These are phyloP conservation scores for Sitophilus oryzae DNA, from an alignment of 1,140 invertebrate species.

Conservation along the genomic window DNA sequence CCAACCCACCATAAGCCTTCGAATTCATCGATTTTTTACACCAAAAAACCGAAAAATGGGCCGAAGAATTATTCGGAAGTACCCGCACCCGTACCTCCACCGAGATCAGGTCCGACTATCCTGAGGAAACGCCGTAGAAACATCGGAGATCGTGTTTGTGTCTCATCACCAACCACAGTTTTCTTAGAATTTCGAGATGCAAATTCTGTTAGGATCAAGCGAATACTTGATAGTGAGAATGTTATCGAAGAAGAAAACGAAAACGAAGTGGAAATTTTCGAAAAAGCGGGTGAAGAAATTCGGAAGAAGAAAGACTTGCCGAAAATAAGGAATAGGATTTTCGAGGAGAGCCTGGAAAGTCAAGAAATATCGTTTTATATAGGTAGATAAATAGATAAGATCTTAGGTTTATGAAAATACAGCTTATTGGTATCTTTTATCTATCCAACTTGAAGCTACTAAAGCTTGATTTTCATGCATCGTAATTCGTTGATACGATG, in stretches of 20 bases:
- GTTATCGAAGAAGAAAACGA: slow-evolving; percentile 4
- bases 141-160: slow-evolving; percentile 38
- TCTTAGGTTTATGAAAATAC: too few relatives aligned
- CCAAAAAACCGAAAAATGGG: slow-evolving; percentile 6
- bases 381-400: slow-evolving; percentile 26
- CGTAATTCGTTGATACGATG: too few relatives aligned
- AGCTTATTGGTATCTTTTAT: too few relatives aligned
- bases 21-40: slow-evolving; percentile 16
- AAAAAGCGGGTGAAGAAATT: slow-evolving; percentile 20
- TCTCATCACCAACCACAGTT: slow-evolving; percentile 36
- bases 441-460: too few relatives aligned
- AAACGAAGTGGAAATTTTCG: slow-evolving; percentile 20
- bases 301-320: slow-evolving; percentile 28
- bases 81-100: slow-evolving; percentile 30
- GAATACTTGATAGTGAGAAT: slow-evolving; percentile 4
- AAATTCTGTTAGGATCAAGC: slow-evolving; percentile 2
- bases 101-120: slow-evolving; percentile 32
- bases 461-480: too few relatives aligned
- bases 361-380: slow-evolving; percentile 37
- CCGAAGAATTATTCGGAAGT: background rate
- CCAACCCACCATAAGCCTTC: slow-evolving; percentile 24
- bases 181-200: slow-evolving; percentile 22
- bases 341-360: slow-evolving; percentile 35
- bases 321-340: slow-evolving; percentile 32
- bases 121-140: slow-evolving; percentile 28